Percentiles rank a stretch among this genome's conserved stretches.
These are phyloP conservation scores for Notospermus geniculatus DNA, from an alignment of 1,140 invertebrate species.

Conservation along the genomic window DNA sequence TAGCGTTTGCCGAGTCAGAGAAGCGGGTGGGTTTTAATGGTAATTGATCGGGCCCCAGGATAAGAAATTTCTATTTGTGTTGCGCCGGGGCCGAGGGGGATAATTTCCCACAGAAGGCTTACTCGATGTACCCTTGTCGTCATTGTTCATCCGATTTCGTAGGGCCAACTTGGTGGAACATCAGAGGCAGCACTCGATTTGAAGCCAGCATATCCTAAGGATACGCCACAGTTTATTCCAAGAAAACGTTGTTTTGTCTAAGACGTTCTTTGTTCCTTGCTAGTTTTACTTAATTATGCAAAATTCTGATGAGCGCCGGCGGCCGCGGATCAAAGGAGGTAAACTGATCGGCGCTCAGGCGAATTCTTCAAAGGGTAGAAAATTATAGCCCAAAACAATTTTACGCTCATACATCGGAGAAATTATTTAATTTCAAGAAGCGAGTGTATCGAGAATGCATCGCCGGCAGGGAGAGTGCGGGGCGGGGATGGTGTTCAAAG, in stretches of 20 bases:
- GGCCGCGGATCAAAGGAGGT: slow-evolving; percentile 8
- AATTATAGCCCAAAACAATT: slow-evolving; percentile 11
- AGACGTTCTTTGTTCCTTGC: slow-evolving; percentile 6
- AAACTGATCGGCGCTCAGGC: slow-evolving; percentile 7
- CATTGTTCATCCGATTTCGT: slow-evolving; percentile 1
- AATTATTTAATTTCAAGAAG: slow-evolving; percentile 10
- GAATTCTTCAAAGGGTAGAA: slow-evolving; percentile 7
- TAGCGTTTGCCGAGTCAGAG: too few species aligned
- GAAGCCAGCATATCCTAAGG: background rate
- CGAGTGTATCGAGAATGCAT: slow-evolving; percentile 6
- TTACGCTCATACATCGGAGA: slow-evolving; percentile 9
- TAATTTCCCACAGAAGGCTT: too few species aligned
- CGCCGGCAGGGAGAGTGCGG: background rate
- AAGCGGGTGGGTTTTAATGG: too few species aligned
- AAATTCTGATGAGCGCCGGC: slow-evolving; percentile 5
- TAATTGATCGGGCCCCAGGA: too few species aligned
- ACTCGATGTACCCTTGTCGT: too few species aligned
- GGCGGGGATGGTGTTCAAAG: slow-evolving; percentile 6
- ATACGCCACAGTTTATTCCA: slow-evolving; percentile 7
- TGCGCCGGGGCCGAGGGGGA: too few species aligned
- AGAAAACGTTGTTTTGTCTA: slow-evolving; percentile 7
- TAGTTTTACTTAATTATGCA: slow-evolving; percentile 9
- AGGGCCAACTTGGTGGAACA: background rate
- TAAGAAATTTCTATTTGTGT: too few species aligned
- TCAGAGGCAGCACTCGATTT: background rate